Evolutionary conservation across 2,797 vertebrate species (phyloP), one percentile per base, ranked within the genome.

Genomic region (Gallinago nigripennis): DNA sequence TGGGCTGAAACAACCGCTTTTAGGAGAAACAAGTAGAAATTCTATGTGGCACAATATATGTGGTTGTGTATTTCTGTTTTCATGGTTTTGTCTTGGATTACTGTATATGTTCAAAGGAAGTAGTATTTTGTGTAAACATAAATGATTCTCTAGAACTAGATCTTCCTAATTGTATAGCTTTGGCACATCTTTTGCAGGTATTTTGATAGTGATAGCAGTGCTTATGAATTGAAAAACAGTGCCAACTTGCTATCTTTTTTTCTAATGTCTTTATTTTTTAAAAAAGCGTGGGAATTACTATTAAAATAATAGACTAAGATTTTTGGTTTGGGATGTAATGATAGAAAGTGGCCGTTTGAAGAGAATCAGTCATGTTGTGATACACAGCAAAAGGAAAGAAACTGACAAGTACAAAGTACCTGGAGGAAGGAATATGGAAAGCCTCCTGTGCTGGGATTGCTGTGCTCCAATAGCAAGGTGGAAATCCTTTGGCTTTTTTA

Each of bases 401-500:
- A 43, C 45, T 85, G n/a, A 54, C 18, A 63, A 75, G 16, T 56
- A 30, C 13, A 28, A 12, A 79, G 68, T 33, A 75, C 37, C 25
- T 31, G 9, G 56, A 77, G 80, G 50, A 82, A 73, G 35, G 57
- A 83, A 4, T 4, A 56, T 16, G 73, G 48, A 69, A 88, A 66
- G 30, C n/a, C 66, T 90, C 35, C 45, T 66, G 0, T 83, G 60
- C 91, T 97, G 81, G 73, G 69, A 95, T 96, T 95, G 89, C 82
- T 88, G 65, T 90, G 37, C 56, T 92, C 54, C 43, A 6, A 6
- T 30, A 64, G 35, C 43, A 69, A 69, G 35, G 31, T 16, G 27
- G 48, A 86, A 63, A 82, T 84, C 58, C 46, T 97, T 91, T 72
- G 87, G 71, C 95, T 90, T 96, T 61, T 88, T 94, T 89, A 31